Evolutionary conservation across 2,113 vertebrate genomes (phyloP).

Genomic region (Proteles cristata): DNA sequence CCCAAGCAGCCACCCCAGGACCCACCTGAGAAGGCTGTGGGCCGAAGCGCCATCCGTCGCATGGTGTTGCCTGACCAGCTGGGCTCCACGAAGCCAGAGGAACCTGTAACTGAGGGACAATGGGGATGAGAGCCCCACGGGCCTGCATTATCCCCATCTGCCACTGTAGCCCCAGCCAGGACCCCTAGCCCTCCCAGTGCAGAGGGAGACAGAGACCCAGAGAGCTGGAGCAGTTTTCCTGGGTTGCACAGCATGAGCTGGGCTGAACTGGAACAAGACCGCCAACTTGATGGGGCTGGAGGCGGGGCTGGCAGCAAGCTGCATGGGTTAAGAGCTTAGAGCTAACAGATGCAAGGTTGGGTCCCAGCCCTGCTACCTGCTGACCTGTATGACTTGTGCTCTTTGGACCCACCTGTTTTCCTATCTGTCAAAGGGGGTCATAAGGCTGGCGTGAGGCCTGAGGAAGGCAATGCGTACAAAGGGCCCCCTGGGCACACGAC

Average conservation of each 20-base stretch:
- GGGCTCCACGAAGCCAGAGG: conserved; percentile 82
- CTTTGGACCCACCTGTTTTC: neutral
- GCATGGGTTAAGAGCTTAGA: neutral
- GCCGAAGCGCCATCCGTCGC: conserved; percentile 81
- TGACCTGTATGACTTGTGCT: neutral
- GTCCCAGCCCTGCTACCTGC: neutral
- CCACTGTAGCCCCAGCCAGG: neutral
- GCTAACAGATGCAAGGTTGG: neutral
- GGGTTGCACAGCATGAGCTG: neutral
- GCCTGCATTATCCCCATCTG: rapidly evolving
- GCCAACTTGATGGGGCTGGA: neutral
- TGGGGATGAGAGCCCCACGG: neutral
- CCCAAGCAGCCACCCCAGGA: neutral
- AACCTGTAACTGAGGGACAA: conserved; percentile 82
- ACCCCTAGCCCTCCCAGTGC: neutral
- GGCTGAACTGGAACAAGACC: neutral
- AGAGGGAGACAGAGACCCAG: neutral
- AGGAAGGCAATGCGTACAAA: neutral
- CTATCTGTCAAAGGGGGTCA: neutral
- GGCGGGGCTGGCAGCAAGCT: neutral
- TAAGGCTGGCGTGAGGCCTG: neutral
- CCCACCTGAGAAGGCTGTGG: conserved; percentile 87
- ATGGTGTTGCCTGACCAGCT: conserved; percentile 82
- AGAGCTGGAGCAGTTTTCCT: neutral
- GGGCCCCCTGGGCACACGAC: neutral